Conservation (phyloP, 1,140 invertebrate genomes). For the Eulimnadia texana region DNA sequence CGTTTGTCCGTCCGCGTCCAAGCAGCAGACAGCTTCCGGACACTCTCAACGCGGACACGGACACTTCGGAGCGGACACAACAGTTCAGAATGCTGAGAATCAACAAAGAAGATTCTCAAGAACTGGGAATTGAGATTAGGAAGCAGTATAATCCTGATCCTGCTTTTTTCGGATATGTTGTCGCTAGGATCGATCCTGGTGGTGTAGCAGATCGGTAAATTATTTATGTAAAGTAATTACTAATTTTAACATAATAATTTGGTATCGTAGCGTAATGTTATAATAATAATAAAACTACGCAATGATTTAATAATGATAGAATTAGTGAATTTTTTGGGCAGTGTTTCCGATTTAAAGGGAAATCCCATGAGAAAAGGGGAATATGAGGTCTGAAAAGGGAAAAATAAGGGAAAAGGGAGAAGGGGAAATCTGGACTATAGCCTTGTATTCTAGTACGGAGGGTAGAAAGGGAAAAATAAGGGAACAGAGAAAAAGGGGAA, state of each 20-base stretch:
- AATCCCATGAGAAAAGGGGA: too few relatives aligned
- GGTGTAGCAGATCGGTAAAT: constrained; percentile 58
- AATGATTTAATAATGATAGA: too few relatives aligned
- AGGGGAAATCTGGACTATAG: too few relatives aligned
- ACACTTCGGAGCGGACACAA: constrained; percentile 4
- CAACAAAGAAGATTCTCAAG: constrained; percentile 46
- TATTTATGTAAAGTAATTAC: not conserved
- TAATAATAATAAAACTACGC: too few relatives aligned
- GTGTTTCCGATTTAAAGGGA: too few relatives aligned
- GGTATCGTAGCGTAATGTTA: not conserved
- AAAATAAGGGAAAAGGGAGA: too few relatives aligned
- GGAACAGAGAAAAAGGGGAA: too few relatives aligned
- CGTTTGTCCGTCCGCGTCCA: not conserved
- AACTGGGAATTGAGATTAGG: constrained; percentile 69
- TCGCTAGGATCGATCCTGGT: constrained; percentile 63
- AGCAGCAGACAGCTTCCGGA: not conserved
- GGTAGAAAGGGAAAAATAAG: too few relatives aligned
- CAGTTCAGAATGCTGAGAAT: constrained; percentile 47
- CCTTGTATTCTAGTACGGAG: too few relatives aligned
- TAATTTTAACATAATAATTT: not conserved
- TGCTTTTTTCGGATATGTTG: constrained; percentile 53
- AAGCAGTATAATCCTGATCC: constrained; percentile 50
- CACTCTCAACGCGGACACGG: not conserved
- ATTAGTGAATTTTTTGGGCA: too few relatives aligned
- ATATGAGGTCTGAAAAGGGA: too few relatives aligned